phyloP scores from a whole-genome alignment of 2,888 invertebrate genomes.

The Monopis laevigella region DNA sequence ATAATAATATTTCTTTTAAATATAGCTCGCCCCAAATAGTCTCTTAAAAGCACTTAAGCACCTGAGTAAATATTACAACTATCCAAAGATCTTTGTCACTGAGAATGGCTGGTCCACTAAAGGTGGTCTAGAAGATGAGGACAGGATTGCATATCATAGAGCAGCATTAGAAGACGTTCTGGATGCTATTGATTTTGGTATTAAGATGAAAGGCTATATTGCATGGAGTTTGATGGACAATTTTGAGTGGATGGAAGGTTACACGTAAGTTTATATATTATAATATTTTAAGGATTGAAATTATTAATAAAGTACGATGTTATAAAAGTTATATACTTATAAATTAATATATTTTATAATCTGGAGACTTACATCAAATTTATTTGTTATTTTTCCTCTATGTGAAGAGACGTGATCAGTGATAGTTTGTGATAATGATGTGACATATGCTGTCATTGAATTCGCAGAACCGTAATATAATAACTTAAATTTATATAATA shows the following conservation, averaged over 20 bases:
- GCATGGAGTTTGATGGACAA: conserved; percentile 73
- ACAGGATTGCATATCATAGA: conserved; percentile 47
- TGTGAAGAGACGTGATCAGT: too few relatives aligned
- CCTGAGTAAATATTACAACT: conserved; percentile 51
- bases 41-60: conserved; percentile 62
- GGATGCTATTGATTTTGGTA: conserved; percentile 48
- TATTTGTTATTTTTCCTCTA: too few relatives aligned
- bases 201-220: conserved; percentile 61
- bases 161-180: conserved; percentile 46
- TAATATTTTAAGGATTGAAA: too few relatives aligned
- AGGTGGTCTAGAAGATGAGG: conserved; percentile 47
- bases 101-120: conserved; percentile 68
- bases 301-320: too few relatives aligned
- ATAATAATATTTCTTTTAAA: background rate
- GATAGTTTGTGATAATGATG: too few relatives aligned
- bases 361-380: too few relatives aligned
- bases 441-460: too few relatives aligned
- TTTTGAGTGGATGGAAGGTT: conserved; percentile 71
- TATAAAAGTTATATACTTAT: too few relatives aligned
- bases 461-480: too few relatives aligned
- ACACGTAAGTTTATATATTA: conserved; percentile 61
- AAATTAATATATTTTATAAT: too few relatives aligned
- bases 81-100: conserved; percentile 64
- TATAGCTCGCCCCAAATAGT: conserved; percentile 65
- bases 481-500: too few relatives aligned